Evolutionary conservation across 2,888 invertebrate species (phyloP).

Genomic region (Drosophila leonis): DNA sequence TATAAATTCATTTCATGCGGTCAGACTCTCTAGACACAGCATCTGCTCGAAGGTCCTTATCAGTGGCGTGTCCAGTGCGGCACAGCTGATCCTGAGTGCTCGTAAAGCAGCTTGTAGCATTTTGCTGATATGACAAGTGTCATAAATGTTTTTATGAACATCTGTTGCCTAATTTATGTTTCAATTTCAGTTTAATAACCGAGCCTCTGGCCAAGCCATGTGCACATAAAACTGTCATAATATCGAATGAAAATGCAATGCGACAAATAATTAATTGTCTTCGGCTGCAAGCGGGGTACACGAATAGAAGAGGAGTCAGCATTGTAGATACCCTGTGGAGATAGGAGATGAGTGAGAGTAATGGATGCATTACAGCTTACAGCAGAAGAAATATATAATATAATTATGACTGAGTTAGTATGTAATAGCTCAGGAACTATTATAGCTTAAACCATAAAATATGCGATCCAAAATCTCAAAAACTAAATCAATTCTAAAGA

Average conservation of each 20-base stretch:
- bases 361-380: neutral
- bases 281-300: constrained; percentile 14
- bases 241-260: constrained; percentile 69
- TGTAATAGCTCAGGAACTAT: neutral
- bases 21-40: constrained; percentile 27
- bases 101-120: constrained; percentile 55
- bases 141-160: constrained; percentile 69
- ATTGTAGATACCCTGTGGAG: constrained; percentile 27
- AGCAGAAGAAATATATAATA: neutral
- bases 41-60: constrained; percentile 49
- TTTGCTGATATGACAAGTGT: constrained; percentile 73
- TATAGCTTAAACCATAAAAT: neutral
- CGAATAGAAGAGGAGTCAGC: neutral
- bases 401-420: no score
- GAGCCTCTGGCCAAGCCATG: constrained; percentile 5
- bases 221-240: constrained; percentile 77
- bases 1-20: constrained; percentile 50
- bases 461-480: neutral
- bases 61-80: constrained; percentile 33
- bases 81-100: constrained; percentile 40
- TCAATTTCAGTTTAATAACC: constrained; percentile 58
- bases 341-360: neutral
- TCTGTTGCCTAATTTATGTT: constrained; percentile 78
- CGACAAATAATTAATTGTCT: constrained; percentile 71
- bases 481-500: neutral